Base-by-base conservation (phyloP, 2,797 vertebrate species). In the Hybognathus amarus region DNA sequence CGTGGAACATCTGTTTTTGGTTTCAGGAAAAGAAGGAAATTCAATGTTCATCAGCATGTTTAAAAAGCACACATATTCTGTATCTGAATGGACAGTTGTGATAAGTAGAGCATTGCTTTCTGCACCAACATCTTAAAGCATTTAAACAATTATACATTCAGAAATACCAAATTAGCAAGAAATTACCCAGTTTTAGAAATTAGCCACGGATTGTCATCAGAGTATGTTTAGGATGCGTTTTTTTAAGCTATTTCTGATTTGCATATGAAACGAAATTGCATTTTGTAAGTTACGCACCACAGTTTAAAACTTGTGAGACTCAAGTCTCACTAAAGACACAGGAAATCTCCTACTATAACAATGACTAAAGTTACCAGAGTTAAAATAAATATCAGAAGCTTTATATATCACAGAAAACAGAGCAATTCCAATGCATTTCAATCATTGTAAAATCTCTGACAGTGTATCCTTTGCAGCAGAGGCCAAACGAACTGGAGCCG, bases 1-100 rank as follows among this genome's bases (percentile, higher is more conserved):
- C 52, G 17, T 3, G 38, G 38, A 85, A 73, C 80, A 84, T 84
- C 81, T 84, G 82, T 36, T 82, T 63, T 68, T 63, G 7, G 30
- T 86, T 80, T 79, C 54, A 82, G 70, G 75, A 79, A 84, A 84
- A 71, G 52, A 61, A 56, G 61, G 69, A 79, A 84, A 86, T 83
- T 69, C 79, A 81, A 71, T 67, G 80, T 76, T 84, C 40, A 83
- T 79, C 63, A 77, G 66, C 54, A 68, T 79, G 80, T 42, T 64
- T 77, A 22, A 87, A 73, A 66, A 63, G 64, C 38, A 36, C 11
- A 69, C 20, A 33, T 24, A 30, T 33, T 11, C 38, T 30, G 17
- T 7, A 56, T 20, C 18, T 27, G 70, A 22, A 59, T 1, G 20
- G 17, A 38, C 24, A 30, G 36, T 15, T 63, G 63, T 36, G 79